A percentile compares a stretch with the other conserved stretches of the same genome.
phyloP scores from a whole-genome alignment of 1,140 invertebrate genomes.

The Diploscapter pachys region DNA sequence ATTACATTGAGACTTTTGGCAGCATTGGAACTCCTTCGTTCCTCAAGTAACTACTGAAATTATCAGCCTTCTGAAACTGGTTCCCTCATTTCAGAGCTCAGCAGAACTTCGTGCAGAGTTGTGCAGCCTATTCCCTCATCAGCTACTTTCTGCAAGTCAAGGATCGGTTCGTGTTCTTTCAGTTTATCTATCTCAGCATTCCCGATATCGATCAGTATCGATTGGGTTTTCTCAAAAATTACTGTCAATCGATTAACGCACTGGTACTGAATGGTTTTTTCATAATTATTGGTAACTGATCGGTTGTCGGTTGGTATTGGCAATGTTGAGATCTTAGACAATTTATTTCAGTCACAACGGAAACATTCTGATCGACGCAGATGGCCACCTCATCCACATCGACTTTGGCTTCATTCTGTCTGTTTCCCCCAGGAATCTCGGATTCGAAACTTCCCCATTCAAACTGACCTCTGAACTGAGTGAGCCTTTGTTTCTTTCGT shows the following conservation, averaged over 20 bases:
- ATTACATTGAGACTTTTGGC: conserved; percentile 90
- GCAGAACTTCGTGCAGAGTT: conserved; percentile 93
- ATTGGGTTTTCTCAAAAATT: too few relatives aligned
- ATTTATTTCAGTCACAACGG: conserved; percentile 81
- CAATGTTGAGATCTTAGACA: too few relatives aligned
- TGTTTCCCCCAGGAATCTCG: conserved; percentile 92
- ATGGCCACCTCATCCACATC: conserved; percentile 97
- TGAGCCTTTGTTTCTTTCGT: conserved; percentile 56
- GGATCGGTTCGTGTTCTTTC: conserved; percentile 71
- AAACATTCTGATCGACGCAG: conserved; percentile 90
- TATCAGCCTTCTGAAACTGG: too few relatives aligned
- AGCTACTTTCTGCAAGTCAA: conserved; percentile 97
- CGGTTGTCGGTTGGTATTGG: too few relatives aligned
- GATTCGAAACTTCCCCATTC: conserved; percentile 89
- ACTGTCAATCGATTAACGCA: too few relatives aligned
- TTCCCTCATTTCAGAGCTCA: conserved; percentile 69
- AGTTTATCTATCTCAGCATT: not conserved
- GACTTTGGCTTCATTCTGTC: conserved; percentile 98
- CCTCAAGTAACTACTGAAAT: too few relatives aligned
- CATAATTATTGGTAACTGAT: too few relatives aligned
- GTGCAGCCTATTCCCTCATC: conserved; percentile 92
- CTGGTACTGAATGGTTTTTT: too few relatives aligned
- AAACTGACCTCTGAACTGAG: conserved; percentile 90
- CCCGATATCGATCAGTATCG: not conserved
- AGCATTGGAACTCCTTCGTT: conserved; percentile 67